Evolutionary conservation across 2,888 invertebrate genomes (phyloP).

Genomic region (Lypha dubia): DNA sequence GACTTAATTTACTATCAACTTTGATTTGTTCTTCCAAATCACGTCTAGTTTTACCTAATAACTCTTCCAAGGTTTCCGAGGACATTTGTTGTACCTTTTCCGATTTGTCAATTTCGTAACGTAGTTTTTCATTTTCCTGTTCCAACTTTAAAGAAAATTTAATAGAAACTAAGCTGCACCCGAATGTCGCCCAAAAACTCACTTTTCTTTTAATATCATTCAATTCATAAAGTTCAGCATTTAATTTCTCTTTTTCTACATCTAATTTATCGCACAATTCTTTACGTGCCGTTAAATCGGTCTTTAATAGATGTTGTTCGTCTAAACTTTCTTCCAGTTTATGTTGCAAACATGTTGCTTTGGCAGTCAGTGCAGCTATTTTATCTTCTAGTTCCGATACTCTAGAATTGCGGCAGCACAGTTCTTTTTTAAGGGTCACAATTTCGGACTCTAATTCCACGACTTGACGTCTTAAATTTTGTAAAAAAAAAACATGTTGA

Average conservation of each 20-base stretch:
- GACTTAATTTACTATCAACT: constrained; percentile 77
- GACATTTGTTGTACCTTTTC: constrained; percentile 79
- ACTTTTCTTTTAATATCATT: constrained; percentile 81
- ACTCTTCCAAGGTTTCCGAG: constrained; percentile 85
- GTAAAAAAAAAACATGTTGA: not conserved
- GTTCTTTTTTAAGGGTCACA: constrained; percentile 86
- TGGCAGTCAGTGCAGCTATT: constrained; percentile 84
- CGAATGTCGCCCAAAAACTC: constrained; percentile 28
- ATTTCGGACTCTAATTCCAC: constrained; percentile 86
- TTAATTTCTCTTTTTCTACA: constrained; percentile 87
- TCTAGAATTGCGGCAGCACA: constrained; percentile 85
- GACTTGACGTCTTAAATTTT: constrained; percentile 82
- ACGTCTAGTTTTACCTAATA: constrained; percentile 85
- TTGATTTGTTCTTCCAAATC: constrained; percentile 84
- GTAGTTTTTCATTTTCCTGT: constrained; percentile 84
- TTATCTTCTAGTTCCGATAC: constrained; percentile 86
- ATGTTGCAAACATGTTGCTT: constrained; percentile 87
- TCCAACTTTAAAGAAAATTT: constrained; percentile 82
- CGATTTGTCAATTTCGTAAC: constrained; percentile 77
- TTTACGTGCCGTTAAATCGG: constrained; percentile 86
- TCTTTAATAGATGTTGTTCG: constrained; percentile 85
- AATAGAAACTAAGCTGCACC: not conserved
- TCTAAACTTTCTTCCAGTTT: constrained; percentile 86
- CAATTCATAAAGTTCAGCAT: constrained; percentile 85
- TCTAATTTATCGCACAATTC: constrained; percentile 87